Evolutionary conservation across 2,797 vertebrate genomes (phyloP), one percentile per base, ranked within the genome.

Genomic region (Parambassis ranga): DNA sequence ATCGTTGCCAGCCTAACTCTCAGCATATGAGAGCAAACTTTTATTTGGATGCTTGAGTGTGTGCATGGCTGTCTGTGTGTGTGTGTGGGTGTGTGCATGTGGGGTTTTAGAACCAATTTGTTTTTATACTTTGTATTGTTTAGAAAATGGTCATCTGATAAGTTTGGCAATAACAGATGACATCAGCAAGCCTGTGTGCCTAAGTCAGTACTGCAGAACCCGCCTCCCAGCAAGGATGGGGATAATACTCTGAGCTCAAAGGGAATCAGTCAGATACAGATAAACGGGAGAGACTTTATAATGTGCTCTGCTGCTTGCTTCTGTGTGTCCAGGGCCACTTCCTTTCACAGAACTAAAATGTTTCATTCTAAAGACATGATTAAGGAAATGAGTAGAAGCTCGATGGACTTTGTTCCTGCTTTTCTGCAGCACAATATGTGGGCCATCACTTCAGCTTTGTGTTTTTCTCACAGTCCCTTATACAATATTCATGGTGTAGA

Each of bases 1-100:
- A 84, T 86, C 60, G 32, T 75, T 63, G 65, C 83, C 85, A 87
- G 88, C 82, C 89, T 82, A 74, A 74, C 80, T 87, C 81, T 85
- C 79, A 13, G 48, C 47, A 41, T 58, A 6, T 10, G 75, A 74
- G 83, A 78, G 73, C 42, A 76, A 59, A 79, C 35, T 39, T 79
- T 75, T 75, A 31, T 82, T 65, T 71, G 58, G 42, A 19, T 74
- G 57, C 27, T 24, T 42, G 27, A 38, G 62, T 43, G 23, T 23
- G n/a, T n/a, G n/a, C n/a, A n/a, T n/a, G n/a, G n/a, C 20, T 32
- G 30, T 43, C 19, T 38, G 16, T 28, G 52, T 22, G 6, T 30
- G 33, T 18, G 61, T 9, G 32, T 43, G 32, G 42, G 4, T 38
- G 19, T 41, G 44, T 61, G 18, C 42, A 48, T 57, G 31, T 47